These are phyloP conservation scores for Agonopterix arenella DNA, from an alignment of 2,888 invertebrate species.

Conservation along the genomic window DNA sequence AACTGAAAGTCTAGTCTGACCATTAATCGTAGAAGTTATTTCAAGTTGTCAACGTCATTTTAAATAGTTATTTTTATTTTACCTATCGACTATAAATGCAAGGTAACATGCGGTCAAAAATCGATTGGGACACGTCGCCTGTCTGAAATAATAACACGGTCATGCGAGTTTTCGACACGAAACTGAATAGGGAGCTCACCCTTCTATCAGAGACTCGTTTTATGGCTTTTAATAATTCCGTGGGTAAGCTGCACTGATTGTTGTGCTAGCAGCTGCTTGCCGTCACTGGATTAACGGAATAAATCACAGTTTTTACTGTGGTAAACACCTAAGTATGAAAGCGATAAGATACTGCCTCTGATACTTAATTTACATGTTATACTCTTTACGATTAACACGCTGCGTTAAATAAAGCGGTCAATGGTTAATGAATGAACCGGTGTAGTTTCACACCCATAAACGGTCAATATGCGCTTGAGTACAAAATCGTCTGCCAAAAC, in stretches of 20 bases:
- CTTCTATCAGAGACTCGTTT: constrained; percentile 67
- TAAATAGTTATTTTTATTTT: neutral
- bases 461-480: constrained; percentile 43
- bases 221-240: constrained; percentile 75
- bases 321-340: constrained; percentile 26
- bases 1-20: too few species aligned
- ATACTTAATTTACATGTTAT: neutral
- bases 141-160: constrained; percentile 58
- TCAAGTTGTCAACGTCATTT: too few species aligned
- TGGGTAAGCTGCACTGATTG: constrained; percentile 72
- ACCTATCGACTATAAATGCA: neutral
- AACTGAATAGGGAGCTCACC: constrained; percentile 69
- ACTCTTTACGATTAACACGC: neutral
- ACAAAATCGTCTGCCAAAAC: constrained; percentile 59
- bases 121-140: constrained; percentile 53
- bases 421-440: constrained; percentile 35
- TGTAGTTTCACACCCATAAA: constrained; percentile 52
- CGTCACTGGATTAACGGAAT: constrained; percentile 54
- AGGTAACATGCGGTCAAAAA: constrained; percentile 32
- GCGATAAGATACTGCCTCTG: constrained; percentile 30
- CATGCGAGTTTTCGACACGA: constrained; percentile 49
- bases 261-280: constrained; percentile 61
- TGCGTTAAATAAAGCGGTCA: neutral
- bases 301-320: constrained; percentile 42
- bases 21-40: too few species aligned